Evolutionary conservation across 2,888 invertebrate genomes (phyloP).

Genomic region (Seira musarum): DNA sequence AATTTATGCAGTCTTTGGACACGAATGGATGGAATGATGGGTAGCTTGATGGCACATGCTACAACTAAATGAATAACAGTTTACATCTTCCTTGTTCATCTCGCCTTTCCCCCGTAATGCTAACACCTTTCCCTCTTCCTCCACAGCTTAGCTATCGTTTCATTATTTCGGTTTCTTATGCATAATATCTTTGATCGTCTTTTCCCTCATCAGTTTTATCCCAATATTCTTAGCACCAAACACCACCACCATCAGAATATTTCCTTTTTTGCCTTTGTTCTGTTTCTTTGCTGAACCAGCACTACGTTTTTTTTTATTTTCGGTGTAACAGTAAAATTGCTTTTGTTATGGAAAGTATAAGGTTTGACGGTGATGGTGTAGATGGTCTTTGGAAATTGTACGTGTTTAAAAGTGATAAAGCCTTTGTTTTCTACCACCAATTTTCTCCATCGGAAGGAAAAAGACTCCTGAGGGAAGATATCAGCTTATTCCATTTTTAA

Average conservation of each 20-base stretch:
- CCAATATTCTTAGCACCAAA: not conserved
- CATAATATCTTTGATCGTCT: conserved; percentile 41
- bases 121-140: not conserved
- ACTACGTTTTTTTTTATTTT: conserved; percentile 18
- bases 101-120: conserved; percentile 1
- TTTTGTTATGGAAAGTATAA: conserved; percentile 19
- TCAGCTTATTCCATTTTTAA: conserved; percentile 29
- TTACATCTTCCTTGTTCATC: conserved; percentile 23
- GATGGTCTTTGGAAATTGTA: conserved; percentile 39
- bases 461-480: conserved; percentile 48
- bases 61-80: conserved; percentile 43
- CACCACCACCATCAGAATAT: conserved; percentile 39
- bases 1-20: conserved; percentile 41
- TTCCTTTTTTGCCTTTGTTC: too few relatives aligned
- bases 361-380: conserved; percentile 25
- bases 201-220: conserved; percentile 46
- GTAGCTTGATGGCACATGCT: conserved; percentile 37
- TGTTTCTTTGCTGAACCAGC: too few relatives aligned
- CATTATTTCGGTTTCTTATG: conserved; percentile 15
- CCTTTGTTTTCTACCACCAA: conserved; percentile 6
- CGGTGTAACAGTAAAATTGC: conserved; percentile 14
- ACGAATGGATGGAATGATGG: conserved; percentile 7
- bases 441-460: conserved; percentile 31
- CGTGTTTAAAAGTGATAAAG: conserved; percentile 47
- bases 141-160: not conserved